Conservation (phyloP, 2,113 vertebrate species). For the Rana temporaria region DNA sequence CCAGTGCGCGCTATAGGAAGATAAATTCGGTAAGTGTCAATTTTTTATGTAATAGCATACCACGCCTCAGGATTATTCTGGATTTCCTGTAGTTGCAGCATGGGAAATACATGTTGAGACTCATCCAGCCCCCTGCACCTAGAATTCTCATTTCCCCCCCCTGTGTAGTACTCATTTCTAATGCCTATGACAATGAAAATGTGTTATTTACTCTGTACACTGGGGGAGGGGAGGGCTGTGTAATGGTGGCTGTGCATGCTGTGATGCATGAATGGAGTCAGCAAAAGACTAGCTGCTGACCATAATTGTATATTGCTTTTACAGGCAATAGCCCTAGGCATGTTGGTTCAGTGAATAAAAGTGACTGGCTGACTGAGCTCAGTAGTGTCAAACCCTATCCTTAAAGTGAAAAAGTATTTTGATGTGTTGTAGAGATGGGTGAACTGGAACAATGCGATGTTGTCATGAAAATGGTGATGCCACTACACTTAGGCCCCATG, state of each 20-base stretch:
- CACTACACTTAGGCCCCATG: too few species aligned
- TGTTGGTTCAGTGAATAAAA: not conserved
- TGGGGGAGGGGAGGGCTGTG: not conserved
- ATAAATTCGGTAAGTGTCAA: too few species aligned
- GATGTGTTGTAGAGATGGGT: too few species aligned
- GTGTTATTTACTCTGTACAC: not conserved
- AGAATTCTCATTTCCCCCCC: too few species aligned
- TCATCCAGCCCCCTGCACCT: too few species aligned
- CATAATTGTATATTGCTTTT: constrained; percentile 6
- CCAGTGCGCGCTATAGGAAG: too few species aligned
- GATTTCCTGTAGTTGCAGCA: too few species aligned
- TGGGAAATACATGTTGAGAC: too few species aligned
- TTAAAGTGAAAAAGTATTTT: not conserved
- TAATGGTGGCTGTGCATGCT: not conserved
- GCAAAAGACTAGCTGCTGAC: not conserved
- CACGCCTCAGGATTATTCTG: too few species aligned
- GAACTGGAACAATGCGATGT: not conserved
- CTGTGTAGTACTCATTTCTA: not conserved
- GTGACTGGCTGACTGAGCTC: not conserved
- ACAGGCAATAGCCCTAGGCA: constrained; percentile 19
- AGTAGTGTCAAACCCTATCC: not conserved
- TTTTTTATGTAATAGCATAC: too few species aligned
- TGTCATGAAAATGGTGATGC: too few species aligned
- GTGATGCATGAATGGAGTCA: constrained; percentile 6
- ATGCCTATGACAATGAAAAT: not conserved